Evolutionary conservation across 2,888 invertebrate species (phyloP), one percentile per base, ranked within the genome.

Genomic region (Euphydryas editha): DNA sequence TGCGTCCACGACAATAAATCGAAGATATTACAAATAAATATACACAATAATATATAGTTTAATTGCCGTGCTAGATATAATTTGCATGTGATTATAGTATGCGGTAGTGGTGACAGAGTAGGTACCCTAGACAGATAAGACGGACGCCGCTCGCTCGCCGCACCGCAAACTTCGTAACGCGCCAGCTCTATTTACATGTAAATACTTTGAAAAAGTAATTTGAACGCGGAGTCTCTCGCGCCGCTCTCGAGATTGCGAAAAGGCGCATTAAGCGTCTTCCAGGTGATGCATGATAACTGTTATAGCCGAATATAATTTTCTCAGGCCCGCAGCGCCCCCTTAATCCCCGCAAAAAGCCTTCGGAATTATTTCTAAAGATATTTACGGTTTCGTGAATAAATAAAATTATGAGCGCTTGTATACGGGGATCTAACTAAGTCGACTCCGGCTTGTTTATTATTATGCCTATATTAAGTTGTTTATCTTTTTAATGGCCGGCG

Each of bases 221-320:
- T 90, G 85, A 87, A 86, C 88, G 78, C 82, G 78, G 83, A 85
- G 81, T 85, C 88, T 83, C 80, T 76, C 84, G 83, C 85, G 79
- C 87, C 88, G 86, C 90, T 90, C 89, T 88, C 88, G 90, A 92
- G 92, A 92, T 92, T 92, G 92, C 91, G 89, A 90, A 86, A 88
- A 90, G 85, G 86, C 87, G 85, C 92, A 90, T 92, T 92, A 92
- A 90, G 86, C 88, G 86, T 87, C 88, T 85, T 84, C 86, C 93
- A 92, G 93, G 93, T 93, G 93, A 93, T 92, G 88, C 92, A 93
- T 91, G 92, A 88, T 92, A 88, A 93, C 92, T 92, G 93, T 93
- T 93, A 92, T 92, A 81, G 91, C 88, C 85, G 90, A 91, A 92
- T 92, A 92, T 93, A 93, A 93, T 92, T 93, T 92, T 90, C 90